phyloP scores from a whole-genome alignment of 2,113 vertebrate species.

The Alaudala cheleensis region DNA sequence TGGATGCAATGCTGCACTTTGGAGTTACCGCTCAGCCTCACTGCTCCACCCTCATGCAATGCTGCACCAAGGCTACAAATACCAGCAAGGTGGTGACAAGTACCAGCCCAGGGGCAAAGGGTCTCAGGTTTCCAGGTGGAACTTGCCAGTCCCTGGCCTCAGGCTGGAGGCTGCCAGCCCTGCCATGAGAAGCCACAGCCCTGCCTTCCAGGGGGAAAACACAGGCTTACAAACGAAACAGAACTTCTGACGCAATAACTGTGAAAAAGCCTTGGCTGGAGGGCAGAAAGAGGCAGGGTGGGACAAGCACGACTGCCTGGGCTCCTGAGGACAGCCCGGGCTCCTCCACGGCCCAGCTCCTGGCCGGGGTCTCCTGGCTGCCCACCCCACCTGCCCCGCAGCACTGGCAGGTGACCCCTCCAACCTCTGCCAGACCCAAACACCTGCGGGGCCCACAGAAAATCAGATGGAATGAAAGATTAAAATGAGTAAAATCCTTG shows the following conservation, averaged over 20 bases:
- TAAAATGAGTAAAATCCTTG: neutral
- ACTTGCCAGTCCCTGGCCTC: neutral
- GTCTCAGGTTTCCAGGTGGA: neutral
- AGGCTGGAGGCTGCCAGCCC: neutral
- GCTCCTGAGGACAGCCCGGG: neutral
- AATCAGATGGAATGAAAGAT: neutral
- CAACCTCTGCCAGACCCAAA: neutral
- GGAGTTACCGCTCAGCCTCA: no score
- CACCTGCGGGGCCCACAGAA: neutral
- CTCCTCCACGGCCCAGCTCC: neutral
- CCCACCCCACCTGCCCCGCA: neutral
- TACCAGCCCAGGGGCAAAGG: neutral
- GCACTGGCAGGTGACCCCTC: neutral
- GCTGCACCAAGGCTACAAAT: neutral
- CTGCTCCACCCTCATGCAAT: accelerated
- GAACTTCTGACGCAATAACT: neutral
- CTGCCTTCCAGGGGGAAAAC: slow-evolving; percentile 22
- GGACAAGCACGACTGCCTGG: neutral
- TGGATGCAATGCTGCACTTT: accelerated
- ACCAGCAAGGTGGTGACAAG: accelerated
- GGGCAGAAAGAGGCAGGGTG: neutral
- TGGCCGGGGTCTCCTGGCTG: neutral
- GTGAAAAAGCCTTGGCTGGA: neutral
- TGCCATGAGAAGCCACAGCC: neutral
- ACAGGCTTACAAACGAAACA: neutral